A percentile compares a stretch with the other conserved stretches of the same genome.
These are phyloP conservation scores for Machaerirhynchus nigripectus DNA, from an alignment of 2,113 vertebrate genomes.

Conservation along the genomic window DNA sequence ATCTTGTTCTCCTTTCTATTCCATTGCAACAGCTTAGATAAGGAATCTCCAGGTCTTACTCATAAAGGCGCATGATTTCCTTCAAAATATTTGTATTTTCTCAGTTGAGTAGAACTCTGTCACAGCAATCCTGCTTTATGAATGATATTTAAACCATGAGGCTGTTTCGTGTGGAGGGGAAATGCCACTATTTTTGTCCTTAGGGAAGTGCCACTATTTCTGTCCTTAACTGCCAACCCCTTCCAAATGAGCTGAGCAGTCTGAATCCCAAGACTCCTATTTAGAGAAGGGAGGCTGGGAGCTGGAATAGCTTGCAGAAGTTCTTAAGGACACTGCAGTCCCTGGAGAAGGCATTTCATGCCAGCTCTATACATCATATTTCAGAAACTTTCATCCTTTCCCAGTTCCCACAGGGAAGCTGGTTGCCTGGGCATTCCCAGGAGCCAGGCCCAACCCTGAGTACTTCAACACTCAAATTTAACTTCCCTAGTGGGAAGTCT, in stretches of 20 bases:
- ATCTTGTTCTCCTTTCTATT: not conserved
- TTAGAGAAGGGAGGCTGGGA: not conserved
- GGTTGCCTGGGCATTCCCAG: not conserved
- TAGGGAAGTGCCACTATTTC: not conserved
- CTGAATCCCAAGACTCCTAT: not conserved
- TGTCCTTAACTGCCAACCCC: not conserved
- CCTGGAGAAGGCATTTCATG: not conserved
- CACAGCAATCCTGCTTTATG: not conserved
- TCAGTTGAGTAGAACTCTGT: not conserved
- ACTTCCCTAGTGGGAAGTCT: not conserved
- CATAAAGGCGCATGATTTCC: not conserved
- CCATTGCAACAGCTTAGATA: not conserved
- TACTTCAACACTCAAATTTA: not conserved
- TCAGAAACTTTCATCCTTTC: not conserved
- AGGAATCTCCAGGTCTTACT: not conserved
- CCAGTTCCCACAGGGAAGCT: not conserved
- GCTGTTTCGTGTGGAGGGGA: not conserved
- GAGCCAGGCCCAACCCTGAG: not conserved
- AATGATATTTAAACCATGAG: not conserved
- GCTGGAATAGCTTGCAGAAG: not conserved
- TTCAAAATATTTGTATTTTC: not conserved
- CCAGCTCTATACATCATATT: not conserved
- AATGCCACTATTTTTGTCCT: not conserved
- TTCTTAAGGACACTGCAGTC: not conserved
- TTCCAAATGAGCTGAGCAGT: not conserved